These are phyloP conservation scores for Mionectes olivaceus DNA, from an alignment of 2,797 vertebrate genomes.

Conservation along the genomic window DNA sequence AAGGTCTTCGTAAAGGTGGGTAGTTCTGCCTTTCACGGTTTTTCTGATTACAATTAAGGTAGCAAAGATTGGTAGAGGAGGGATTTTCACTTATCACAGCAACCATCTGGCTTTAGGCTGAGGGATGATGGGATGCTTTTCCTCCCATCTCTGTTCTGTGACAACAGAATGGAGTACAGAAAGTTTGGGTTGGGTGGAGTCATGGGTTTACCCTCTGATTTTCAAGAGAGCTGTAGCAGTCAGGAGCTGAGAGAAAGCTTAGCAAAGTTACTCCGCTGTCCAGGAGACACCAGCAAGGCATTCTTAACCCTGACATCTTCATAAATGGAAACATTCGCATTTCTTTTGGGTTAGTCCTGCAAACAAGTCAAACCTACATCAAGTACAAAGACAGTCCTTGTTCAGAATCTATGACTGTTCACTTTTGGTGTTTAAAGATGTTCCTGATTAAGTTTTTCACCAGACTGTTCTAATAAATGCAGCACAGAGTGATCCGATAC, in stretches of 20 bases:
- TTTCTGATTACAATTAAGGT: not conserved
- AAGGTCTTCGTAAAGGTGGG: not conserved
- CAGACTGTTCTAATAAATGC: constrained; percentile 1
- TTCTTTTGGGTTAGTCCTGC: not conserved
- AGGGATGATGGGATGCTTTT: not conserved
- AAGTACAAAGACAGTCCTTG: not conserved
- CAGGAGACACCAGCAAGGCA: not conserved
- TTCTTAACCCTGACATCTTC: not conserved
- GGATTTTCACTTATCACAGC: not conserved
- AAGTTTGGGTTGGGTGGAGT: not conserved
- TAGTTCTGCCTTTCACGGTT: not conserved
- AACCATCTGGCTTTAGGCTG: not conserved
- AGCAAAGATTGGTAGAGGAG: not conserved
- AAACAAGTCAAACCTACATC: not conserved
- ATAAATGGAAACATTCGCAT: not conserved
- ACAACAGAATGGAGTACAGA: not conserved
- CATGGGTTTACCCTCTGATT: not conserved
- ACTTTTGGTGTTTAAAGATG: not conserved
- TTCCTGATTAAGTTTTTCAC: not conserved
- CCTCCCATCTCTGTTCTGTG: not conserved
- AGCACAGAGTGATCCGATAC: not conserved
- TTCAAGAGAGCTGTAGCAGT: not conserved
- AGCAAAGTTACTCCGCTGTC: not conserved
- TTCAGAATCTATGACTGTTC: not conserved
- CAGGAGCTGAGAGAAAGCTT: not conserved